Conservation (phyloP, 2,113 vertebrate species). For the Rhinopithecus roxellana region DNA sequence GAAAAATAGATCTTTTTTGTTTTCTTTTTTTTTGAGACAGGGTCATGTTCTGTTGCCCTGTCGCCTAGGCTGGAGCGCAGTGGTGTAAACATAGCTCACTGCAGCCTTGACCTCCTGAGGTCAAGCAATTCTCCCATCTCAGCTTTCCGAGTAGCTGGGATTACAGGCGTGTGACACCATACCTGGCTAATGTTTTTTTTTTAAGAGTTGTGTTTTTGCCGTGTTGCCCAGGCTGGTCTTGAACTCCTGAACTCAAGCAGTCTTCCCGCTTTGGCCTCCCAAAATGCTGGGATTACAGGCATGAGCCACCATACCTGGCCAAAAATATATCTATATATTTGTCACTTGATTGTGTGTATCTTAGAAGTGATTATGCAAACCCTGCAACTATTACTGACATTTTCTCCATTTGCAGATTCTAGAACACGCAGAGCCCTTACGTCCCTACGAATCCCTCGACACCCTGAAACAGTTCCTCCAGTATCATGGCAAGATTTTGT, state of each 20-base stretch:
- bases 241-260: background rate
- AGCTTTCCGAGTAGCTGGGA: background rate
- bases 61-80: background rate
- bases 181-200: background rate
- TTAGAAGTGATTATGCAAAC: slow-evolving; percentile 38
- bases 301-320: background rate
- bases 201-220: background rate
- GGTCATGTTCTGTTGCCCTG: background rate
- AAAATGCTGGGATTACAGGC: background rate
- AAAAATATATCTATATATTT: background rate
- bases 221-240: background rate
- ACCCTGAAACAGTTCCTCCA: slow-evolving; percentile 91
- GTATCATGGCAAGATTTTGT: slow-evolving; percentile 87
- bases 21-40: too few species aligned
- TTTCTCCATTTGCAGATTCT: slow-evolving; percentile 79
- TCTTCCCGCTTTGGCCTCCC: background rate
- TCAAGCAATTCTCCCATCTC: background rate
- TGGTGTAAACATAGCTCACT: background rate
- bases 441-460: slow-evolving; percentile 88
- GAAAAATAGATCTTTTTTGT: background rate
- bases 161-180: background rate
- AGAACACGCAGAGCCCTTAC: slow-evolving; percentile 85
- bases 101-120: background rate
- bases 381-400: background rate
- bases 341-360: slow-evolving; percentile 6